A percentile compares a stretch with the other conserved stretches of the same genome.
These are phyloP conservation scores for Andricus curvator DNA, from an alignment of 2,888 invertebrate species.

Conservation along the genomic window DNA sequence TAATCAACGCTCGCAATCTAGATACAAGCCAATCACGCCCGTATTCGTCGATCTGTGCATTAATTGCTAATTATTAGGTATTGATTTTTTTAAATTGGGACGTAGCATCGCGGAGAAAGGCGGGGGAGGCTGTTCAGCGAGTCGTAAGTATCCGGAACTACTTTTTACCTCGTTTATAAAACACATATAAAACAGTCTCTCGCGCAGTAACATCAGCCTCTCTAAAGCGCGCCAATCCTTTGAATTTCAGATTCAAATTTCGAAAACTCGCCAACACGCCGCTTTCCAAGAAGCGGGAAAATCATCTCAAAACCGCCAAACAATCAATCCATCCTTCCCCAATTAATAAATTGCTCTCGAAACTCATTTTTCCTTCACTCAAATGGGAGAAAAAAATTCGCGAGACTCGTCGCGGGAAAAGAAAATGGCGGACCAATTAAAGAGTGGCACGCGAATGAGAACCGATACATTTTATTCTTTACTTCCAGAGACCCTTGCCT, in stretches of 20 bases:
- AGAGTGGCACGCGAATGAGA: conserved; percentile 58
- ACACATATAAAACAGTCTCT: conserved; percentile 43
- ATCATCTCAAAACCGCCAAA: not conserved
- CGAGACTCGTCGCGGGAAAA: conserved; percentile 47
- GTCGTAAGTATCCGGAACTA: conserved; percentile 51
- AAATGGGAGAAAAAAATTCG: conserved; percentile 7
- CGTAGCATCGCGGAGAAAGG: conserved; percentile 51
- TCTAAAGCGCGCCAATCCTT: conserved; percentile 29
- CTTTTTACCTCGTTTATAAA: conserved; percentile 52
- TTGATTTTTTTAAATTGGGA: conserved; percentile 76
- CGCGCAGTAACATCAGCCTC: conserved; percentile 23
- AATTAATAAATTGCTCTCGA: not conserved
- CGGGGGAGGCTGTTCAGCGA: conserved; percentile 48
- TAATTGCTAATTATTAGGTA: conserved; percentile 77
- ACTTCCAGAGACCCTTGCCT: conserved; percentile 37
- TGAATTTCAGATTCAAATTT: conserved; percentile 33
- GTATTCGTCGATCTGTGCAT: conserved; percentile 58
- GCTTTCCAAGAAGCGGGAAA: not conserved
- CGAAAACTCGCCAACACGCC: conserved; percentile 9
- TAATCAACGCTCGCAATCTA: conserved; percentile 4
- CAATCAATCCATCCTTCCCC: not conserved
- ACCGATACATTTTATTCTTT: conserved; percentile 69
- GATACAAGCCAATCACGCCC: conserved; percentile 28
- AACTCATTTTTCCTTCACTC: not conserved
- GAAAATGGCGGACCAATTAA: conserved; percentile 75